phyloP scores from a whole-genome alignment of 2,113 vertebrate species.

The Martes martes region DNA sequence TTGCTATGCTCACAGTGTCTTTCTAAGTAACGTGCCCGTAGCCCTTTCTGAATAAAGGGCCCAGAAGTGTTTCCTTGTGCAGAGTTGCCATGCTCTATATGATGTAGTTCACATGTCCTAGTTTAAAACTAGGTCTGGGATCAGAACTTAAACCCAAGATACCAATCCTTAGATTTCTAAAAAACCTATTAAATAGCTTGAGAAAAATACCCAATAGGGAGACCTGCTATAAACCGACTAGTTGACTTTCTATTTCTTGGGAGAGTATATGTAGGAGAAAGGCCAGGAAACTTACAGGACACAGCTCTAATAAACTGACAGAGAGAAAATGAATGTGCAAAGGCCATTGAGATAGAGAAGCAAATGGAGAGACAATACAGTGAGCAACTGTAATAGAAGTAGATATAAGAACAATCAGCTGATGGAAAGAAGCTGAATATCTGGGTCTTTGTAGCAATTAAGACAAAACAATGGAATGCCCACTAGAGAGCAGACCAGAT shows the following conservation, averaged over 20 bases:
- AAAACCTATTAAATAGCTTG: background rate
- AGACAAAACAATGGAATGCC: background rate
- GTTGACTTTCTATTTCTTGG: background rate
- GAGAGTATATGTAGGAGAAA: background rate
- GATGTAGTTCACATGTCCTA: background rate
- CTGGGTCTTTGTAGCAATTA: background rate
- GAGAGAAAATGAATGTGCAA: background rate
- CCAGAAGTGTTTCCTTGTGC: background rate
- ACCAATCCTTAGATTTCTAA: background rate
- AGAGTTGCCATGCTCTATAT: background rate
- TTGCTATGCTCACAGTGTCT: background rate
- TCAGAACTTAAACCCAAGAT: background rate
- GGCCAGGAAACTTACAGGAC: background rate
- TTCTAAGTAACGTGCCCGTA: background rate
- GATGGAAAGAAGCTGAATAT: background rate
- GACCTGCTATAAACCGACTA: background rate
- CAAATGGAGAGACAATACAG: background rate
- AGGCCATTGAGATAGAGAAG: background rate
- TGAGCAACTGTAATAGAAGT: background rate
- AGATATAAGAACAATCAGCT: background rate
- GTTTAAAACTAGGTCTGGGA: background rate
- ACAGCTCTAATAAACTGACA: background rate
- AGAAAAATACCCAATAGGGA: background rate
- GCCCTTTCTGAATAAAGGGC: background rate
- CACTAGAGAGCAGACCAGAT: background rate